These are phyloP conservation scores for Perdita meconis DNA, from an alignment of 2,888 invertebrate species.

Conservation along the genomic window DNA sequence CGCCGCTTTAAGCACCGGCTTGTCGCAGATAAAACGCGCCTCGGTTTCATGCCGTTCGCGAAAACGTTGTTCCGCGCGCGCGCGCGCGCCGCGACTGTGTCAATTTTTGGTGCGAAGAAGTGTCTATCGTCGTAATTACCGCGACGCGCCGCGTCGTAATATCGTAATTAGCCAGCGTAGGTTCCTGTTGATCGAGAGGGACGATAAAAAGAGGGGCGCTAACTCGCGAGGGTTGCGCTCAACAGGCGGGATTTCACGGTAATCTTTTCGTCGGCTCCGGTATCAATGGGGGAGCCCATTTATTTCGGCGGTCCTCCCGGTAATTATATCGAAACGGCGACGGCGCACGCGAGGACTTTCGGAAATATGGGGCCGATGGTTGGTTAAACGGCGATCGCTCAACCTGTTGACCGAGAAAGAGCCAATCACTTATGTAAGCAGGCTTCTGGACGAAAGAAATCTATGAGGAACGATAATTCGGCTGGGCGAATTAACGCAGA, in stretches of 20 bases:
- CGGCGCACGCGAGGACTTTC: background rate
- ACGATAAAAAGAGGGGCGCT: conserved; percentile 11
- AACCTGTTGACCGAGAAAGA: background rate
- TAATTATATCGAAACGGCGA: background rate
- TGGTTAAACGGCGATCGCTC: background rate
- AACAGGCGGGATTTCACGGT: background rate
- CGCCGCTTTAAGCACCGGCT: conserved; percentile 61
- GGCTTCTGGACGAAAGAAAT: too few relatives aligned
- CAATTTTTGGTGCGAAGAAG: conserved; percentile 40
- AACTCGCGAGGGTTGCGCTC: background rate
- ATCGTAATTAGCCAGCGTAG: conserved; percentile 12
- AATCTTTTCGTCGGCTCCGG: background rate
- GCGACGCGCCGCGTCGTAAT: background rate
- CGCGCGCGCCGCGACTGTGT: conserved; percentile 5
- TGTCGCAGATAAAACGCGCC: conserved; percentile 64
- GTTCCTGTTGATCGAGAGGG: conserved; percentile 18
- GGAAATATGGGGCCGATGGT: background rate
- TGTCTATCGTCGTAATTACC: conserved; percentile 13
- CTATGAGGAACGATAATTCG: too few relatives aligned
- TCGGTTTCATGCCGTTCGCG: conserved; percentile 60
- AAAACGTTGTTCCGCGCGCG: conserved; percentile 56
- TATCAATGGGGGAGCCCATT: background rate
- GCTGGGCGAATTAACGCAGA: too few relatives aligned
- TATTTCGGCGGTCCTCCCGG: conserved; percentile 3
- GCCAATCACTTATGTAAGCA: too few relatives aligned